Evolutionary conservation across 2,113 vertebrate species (phyloP), one percentile per base, ranked within the genome.

Genomic region (Thunnus thynnus): DNA sequence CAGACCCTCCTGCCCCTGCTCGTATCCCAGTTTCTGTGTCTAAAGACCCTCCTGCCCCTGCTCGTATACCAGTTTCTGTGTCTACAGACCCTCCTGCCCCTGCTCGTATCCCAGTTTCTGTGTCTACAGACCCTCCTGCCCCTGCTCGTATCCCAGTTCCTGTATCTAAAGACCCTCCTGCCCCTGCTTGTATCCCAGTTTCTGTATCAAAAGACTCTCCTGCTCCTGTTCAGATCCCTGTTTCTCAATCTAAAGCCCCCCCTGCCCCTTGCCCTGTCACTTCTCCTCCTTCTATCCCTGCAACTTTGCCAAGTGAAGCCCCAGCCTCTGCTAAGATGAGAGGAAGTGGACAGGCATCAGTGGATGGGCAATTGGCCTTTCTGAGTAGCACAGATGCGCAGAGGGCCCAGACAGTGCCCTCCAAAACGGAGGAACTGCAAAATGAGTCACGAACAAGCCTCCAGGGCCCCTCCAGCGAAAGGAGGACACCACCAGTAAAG

Each of bases 381-480:
- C 70, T 54, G 36, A 80, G 66, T 51, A 86, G 44, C 60, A 68
- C 56, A 73, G 68, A 74, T 46, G 61, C 46, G 3, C 83, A 72
- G 1, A 56, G 72, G 30, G 60, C 18, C 17, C 60, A 66, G 36
- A 52, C 67, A 4, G 9, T 62, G 57, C 17, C 10, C 0, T 62
- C 65, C 25, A 89, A 90, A 84, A 84, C 63, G 57, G 83, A 82
- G 25, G 86, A 90, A 64, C 74, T 66, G n/a, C 76, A 80, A 5
- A 62, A 64, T 41, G 88, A 88, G 54, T 56, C 78, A 30, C 81
- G 36, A 47, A 36, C 55, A 1, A 78, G 80, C 95, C 41, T 94
- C 95, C 79, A 96, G 94, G 71, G 94, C 86, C 83, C 94, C 94
- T 89, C 94, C 0, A 96, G 93, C 2, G 97, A 97, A 83, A 97